These are phyloP conservation scores for Otocyon megalotis DNA, from an alignment of 2,113 vertebrate genomes.

Conservation along the genomic window DNA sequence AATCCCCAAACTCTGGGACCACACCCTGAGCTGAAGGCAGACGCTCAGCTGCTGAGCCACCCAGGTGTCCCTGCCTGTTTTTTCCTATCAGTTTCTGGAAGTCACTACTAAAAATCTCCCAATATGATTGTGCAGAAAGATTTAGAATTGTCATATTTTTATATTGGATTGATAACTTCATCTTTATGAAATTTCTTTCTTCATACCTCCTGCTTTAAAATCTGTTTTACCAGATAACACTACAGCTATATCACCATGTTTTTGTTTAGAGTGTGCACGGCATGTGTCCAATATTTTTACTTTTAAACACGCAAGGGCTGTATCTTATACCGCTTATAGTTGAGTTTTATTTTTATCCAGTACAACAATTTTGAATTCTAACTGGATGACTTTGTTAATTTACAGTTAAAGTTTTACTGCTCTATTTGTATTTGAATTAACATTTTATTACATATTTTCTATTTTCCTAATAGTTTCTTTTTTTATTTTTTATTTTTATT, in stretches of 20 bases:
- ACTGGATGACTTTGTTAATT: neutral
- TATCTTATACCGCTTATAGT: neutral
- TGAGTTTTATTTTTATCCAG: neutral
- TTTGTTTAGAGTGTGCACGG: neutral
- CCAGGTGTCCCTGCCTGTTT: neutral
- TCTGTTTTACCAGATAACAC: neutral
- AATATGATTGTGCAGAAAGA: neutral
- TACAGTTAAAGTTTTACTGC: neutral
- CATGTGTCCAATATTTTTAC: neutral
- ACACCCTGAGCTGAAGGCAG: no score
- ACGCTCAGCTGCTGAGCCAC: no score
- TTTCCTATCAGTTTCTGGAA: neutral
- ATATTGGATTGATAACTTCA: neutral
- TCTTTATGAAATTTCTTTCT: conserved; percentile 3
- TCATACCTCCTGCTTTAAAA: neutral
- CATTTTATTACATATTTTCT: neutral
- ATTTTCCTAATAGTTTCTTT: neutral
- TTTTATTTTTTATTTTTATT: neutral
- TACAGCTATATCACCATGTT: neutral
- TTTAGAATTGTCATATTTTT: neutral
- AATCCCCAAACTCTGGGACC: no score
- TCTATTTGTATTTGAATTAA: neutral
- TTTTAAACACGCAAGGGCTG: neutral
- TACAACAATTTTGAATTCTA: conserved; percentile 16
- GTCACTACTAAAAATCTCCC: neutral